A percentile compares a stretch with the other conserved stretches of the same genome.
phyloP scores from a whole-genome alignment of 2,888 invertebrate genomes.

The Conomelus anceps region DNA sequence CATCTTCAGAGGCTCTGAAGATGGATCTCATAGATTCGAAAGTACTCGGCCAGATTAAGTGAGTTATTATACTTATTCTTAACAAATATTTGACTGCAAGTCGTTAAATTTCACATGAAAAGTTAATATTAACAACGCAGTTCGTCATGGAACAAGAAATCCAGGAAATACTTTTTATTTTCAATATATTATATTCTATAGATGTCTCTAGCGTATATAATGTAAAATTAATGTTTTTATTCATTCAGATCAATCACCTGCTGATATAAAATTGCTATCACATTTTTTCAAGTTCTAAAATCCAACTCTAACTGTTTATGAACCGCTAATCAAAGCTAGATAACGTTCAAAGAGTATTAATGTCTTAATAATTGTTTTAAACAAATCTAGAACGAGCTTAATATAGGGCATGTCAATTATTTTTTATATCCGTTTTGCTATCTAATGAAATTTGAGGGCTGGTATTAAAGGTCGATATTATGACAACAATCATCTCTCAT shows the following conservation, averaged over 20 bases:
- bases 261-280: neutral
- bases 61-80: too few species aligned
- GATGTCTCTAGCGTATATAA: too few species aligned
- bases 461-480: neutral
- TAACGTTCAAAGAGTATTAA: neutral
- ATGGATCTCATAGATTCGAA: too few species aligned
- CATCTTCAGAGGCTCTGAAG: too few species aligned
- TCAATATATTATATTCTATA: too few species aligned
- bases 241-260: neutral
- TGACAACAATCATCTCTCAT: too few species aligned
- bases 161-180: too few species aligned
- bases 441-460: neutral
- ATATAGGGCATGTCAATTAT: neutral
- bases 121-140: too few species aligned
- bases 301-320: neutral
- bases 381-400: neutral
- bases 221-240: neutral
- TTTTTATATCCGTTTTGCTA: neutral
- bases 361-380: neutral
- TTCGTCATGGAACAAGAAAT: too few species aligned
- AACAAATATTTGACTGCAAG: too few species aligned
- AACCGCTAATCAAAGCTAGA: neutral
- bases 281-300: neutral
- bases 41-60: too few species aligned
- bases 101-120: too few species aligned